Evolutionary conservation across 2,888 invertebrate species (phyloP).

Genomic region (Synanthedon andrenaeformis): DNA sequence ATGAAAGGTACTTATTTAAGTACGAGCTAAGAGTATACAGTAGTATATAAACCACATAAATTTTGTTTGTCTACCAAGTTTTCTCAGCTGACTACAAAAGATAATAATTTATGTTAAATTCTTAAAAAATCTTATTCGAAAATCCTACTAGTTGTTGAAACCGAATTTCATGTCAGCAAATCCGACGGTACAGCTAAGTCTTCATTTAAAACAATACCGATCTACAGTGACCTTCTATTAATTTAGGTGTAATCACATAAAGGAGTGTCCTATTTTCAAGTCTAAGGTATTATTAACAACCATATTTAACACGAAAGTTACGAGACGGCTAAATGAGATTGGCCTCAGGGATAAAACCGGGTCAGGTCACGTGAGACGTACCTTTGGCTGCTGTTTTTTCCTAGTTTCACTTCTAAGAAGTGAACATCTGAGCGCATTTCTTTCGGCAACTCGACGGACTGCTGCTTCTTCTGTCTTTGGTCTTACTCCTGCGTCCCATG

Average conservation of each 20-base stretch:
- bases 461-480: slow-evolving; percentile 74
- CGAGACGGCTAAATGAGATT: background rate
- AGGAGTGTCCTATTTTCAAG: background rate
- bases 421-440: slow-evolving; percentile 84
- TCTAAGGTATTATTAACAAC: background rate
- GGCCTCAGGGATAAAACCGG: background rate
- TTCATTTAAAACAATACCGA: too few relatives aligned
- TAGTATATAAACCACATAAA: too few relatives aligned
- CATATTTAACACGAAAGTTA: background rate
- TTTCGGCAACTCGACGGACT: slow-evolving; percentile 82
- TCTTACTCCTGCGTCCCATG: slow-evolving; percentile 60
- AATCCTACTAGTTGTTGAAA: too few relatives aligned
- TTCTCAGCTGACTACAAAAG: too few relatives aligned
- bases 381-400: slow-evolving; percentile 65
- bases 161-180: too few relatives aligned
- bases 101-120: too few relatives aligned
- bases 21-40: too few relatives aligned
- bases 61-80: too few relatives aligned
- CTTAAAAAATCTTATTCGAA: too few relatives aligned
- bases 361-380: slow-evolving; percentile 11
- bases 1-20: too few relatives aligned
- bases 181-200: too few relatives aligned
- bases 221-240: too few relatives aligned
- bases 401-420: slow-evolving; percentile 77
- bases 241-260: background rate